Evolutionary conservation across 2,113 vertebrate species (phyloP), one percentile per base, ranked within the genome.

Genomic region (Cyanoramphus novaezelandiae): DNA sequence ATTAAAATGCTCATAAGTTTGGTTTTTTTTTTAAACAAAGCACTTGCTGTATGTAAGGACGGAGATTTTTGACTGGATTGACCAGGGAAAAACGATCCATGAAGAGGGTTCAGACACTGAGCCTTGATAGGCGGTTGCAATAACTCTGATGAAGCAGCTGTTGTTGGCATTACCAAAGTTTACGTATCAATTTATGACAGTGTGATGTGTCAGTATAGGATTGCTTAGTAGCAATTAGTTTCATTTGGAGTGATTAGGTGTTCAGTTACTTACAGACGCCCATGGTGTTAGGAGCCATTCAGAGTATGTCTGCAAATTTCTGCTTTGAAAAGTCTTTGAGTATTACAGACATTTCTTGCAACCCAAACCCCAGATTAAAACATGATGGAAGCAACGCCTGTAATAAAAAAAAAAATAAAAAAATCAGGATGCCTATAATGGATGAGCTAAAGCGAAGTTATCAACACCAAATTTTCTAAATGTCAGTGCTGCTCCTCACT

Each of bases 111-210:
- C 91, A 94, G 74, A 76, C 28, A 35, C 2, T 82, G 77, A 94
- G 86, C 91, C 70, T 47, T 35, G 20, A 69, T 75, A 94, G 82
- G 83, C 53, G 29, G 72, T 89, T 52, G 89, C 52, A 93, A 89
- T 94, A 76, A 86, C 83, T 94, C 57, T 80, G 89, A 93, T 92
- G 81, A 95, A 82, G 86, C 95, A 96, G 95, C 92, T 96, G 91
- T 87, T 93, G 93, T 94, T 97, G 92, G 95, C 91, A 87, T 63
- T 47, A 76, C 13, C 75, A 85, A 93, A 91, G 95, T 97, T 97
- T 96, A 93, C 88, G 59, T 82, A 95, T 88, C 83, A 89, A 82
- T 94, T 97, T 93, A 84, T 86, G 70, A 87, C 69, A 87, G 86
- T 23, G 63, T 78, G 88, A 87, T 82, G 29, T 89, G 91, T 84